These are phyloP conservation scores for Euschistus heros DNA, from an alignment of 1,140 invertebrate genomes.

Conservation along the genomic window DNA sequence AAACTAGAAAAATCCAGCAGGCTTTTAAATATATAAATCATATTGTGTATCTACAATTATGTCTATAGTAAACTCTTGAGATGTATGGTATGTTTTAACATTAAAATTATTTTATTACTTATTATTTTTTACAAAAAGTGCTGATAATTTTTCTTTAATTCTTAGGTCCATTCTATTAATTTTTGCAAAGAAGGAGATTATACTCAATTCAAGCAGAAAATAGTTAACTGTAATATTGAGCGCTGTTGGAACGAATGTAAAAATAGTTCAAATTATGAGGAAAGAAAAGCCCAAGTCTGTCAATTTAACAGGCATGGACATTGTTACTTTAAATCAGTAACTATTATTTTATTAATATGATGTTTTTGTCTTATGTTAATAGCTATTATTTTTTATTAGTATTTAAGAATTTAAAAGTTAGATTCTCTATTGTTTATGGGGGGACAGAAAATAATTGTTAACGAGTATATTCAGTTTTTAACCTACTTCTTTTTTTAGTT, in stretches of 20 bases:
- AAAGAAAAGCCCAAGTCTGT: constrained; percentile 48
- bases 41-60: no score
- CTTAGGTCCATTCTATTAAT: constrained; percentile 55
- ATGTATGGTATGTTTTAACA: no score
- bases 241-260: constrained; percentile 78
- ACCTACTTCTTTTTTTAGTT: constrained; percentile 19
- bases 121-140: background rate
- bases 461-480: constrained; percentile 22
- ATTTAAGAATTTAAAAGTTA: no score
- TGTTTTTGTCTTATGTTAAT: no score
- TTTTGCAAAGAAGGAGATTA: constrained; percentile 67
- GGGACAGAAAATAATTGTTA: no score
- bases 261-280: constrained; percentile 50
- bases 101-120: background rate
- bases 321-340: no score
- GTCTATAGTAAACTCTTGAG: no score
- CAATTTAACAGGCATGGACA: constrained; percentile 55
- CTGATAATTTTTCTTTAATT: background rate
- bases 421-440: no score
- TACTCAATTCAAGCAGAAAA: constrained; percentile 68
- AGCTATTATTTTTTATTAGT: no score
- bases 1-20: no score
- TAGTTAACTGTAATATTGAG: constrained; percentile 63
- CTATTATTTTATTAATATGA: no score
- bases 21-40: no score